Percentiles rank a stretch among this genome's conserved stretches.
phyloP scores from a whole-genome alignment of 2,888 invertebrate species.

The Phorcus lineatus region DNA sequence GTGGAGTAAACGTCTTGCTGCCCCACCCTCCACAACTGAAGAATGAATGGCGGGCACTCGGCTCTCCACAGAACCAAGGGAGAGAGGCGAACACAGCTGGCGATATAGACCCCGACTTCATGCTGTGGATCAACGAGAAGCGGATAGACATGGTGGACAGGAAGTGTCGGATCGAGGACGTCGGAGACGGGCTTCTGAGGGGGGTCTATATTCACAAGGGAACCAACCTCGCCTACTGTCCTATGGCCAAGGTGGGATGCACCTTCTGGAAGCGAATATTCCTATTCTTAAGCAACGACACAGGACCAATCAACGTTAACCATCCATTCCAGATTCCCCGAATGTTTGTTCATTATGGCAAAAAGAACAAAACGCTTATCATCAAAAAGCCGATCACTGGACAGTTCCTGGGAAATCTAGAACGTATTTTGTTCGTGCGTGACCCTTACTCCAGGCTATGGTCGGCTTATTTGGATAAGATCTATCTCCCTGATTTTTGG shows the following conservation, averaged over 20 bases:
- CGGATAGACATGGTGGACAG: too few relatives aligned
- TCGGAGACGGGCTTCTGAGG: neutral
- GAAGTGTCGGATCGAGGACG: neutral
- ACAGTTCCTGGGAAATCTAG: neutral
- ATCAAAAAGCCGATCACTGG: neutral
- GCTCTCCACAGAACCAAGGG: too few relatives aligned
- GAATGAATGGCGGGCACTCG: too few relatives aligned
- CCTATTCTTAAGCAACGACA: constrained; percentile 37
- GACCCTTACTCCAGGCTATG: constrained; percentile 41
- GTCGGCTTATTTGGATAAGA: constrained; percentile 43
- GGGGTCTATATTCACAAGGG: neutral
- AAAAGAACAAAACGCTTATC: neutral
- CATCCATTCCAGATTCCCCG: constrained; percentile 38
- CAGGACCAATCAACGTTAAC: constrained; percentile 5
- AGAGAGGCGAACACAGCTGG: too few relatives aligned
- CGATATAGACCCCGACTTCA: too few relatives aligned
- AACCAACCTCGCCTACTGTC: constrained; percentile 18
- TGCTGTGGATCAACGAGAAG: too few relatives aligned
- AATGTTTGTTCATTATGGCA: neutral
- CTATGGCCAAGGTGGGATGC: constrained; percentile 32
- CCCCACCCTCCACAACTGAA: too few relatives aligned
- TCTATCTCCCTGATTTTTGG: constrained; percentile 43
- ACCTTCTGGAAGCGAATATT: constrained; percentile 45
- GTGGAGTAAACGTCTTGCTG: too few relatives aligned
- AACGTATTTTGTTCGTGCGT: constrained; percentile 35